Percentiles rank a stretch among this genome's conserved stretches.
Evolutionary conservation across 2,113 vertebrate species (phyloP).

Genomic region (Labeo catla): DNA sequence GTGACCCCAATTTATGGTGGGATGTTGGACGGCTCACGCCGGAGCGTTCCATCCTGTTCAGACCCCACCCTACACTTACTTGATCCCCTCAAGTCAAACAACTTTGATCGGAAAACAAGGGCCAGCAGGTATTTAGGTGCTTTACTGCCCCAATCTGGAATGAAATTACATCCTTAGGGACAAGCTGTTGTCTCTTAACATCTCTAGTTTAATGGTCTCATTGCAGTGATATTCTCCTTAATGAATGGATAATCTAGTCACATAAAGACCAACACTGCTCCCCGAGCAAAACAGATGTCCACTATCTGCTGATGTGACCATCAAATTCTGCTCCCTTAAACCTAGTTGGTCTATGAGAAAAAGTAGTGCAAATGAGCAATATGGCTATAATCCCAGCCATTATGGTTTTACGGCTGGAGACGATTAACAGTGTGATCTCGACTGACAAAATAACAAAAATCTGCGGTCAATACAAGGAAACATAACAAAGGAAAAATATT

Average conservation of each 20-base stretch:
- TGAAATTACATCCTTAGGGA: slow-evolving; percentile 63
- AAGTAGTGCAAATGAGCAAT: slow-evolving; percentile 71
- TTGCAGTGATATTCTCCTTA: slow-evolving; percentile 55
- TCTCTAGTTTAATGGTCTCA: slow-evolving; percentile 57
- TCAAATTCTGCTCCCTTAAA: slow-evolving; percentile 56
- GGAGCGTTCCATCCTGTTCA: background rate
- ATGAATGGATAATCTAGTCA: slow-evolving; percentile 64
- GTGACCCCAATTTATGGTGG: slow-evolving; percentile 45
- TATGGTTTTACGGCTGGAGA: slow-evolving; percentile 40
- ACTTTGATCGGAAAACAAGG: slow-evolving; percentile 49
- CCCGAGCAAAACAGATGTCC: slow-evolving; percentile 60
- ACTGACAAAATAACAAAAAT: slow-evolving; percentile 8
- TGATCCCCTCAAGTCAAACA: slow-evolving; percentile 48
- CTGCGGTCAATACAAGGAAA: background rate
- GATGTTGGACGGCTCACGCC: background rate
- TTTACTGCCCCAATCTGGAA: slow-evolving; percentile 66
- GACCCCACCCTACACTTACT: slow-evolving; percentile 31
- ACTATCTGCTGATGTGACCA: slow-evolving; percentile 57
- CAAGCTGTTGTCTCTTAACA: slow-evolving; percentile 52
- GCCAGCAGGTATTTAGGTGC: slow-evolving; percentile 54
- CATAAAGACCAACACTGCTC: slow-evolving; percentile 52
- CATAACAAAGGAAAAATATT: background rate
- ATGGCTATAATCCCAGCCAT: slow-evolving; percentile 47
- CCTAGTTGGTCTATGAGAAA: slow-evolving; percentile 41
- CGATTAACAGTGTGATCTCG: slow-evolving; percentile 7